Evolutionary conservation across 2,888 invertebrate genomes (phyloP).

Genomic region (Agrilus cyanescens): DNA sequence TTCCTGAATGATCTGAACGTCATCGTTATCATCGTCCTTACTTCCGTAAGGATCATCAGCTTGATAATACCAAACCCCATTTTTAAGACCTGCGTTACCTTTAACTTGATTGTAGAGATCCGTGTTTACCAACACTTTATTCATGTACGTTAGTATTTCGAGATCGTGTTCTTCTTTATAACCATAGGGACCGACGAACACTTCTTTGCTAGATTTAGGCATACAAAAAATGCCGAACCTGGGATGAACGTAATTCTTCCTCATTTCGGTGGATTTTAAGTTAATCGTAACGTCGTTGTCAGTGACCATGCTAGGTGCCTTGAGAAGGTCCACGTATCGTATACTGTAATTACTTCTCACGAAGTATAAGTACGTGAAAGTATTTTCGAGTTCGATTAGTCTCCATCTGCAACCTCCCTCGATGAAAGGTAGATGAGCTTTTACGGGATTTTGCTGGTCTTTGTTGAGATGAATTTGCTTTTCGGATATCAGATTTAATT

Average conservation of each 20-base stretch:
- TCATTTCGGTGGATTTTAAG: conserved; percentile 23
- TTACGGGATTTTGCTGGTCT: no score
- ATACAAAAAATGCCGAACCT: conserved; percentile 31
- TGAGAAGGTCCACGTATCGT: conserved; percentile 39
- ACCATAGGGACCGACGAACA: conserved; percentile 34
- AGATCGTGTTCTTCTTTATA: conserved; percentile 24
- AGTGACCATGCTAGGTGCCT: conserved; percentile 39
- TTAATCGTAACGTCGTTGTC: conserved; percentile 39
- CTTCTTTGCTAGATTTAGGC: conserved; percentile 22
- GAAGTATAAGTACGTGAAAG: conserved; percentile 43
- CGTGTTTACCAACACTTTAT: conserved; percentile 25
- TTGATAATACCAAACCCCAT: conserved; percentile 17
- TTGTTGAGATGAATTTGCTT: not conserved
- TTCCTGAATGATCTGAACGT: conserved; percentile 8
- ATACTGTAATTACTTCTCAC: conserved; percentile 41
- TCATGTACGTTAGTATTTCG: conserved; percentile 26
- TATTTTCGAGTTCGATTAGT: conserved; percentile 42
- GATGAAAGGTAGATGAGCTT: conserved; percentile 25
- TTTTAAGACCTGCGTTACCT: conserved; percentile 14
- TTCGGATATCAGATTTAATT: not conserved
- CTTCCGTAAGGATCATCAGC: not conserved
- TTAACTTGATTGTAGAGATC: conserved; percentile 24
- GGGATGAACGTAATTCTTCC: conserved; percentile 18
- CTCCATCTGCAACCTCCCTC: conserved; percentile 39
- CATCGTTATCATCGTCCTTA: conserved; percentile 6